A percentile compares a stretch with the other conserved stretches of the same genome.
These are phyloP conservation scores for Notolepis coatsorum DNA, from an alignment of 2,797 vertebrate genomes.

Conservation along the genomic window DNA sequence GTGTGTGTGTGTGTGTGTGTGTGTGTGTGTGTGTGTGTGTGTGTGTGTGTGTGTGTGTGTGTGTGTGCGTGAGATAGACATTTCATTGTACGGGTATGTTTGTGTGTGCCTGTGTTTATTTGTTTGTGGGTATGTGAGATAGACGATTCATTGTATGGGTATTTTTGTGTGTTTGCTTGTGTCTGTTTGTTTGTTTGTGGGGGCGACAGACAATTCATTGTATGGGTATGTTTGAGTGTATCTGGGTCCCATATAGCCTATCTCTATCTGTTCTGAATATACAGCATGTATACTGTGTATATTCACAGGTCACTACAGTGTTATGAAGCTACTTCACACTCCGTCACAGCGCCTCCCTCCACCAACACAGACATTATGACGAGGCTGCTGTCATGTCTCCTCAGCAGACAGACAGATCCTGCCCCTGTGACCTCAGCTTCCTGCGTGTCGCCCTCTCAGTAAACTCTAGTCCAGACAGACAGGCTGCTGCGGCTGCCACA, in stretches of 20 bases:
- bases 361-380: too few relatives aligned
- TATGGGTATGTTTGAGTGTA: too few relatives aligned
- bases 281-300: not conserved
- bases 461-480: conserved; percentile 31
- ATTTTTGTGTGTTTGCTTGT: too few relatives aligned
- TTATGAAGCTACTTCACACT: too few relatives aligned
- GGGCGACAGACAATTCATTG: too few relatives aligned
- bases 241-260: too few relatives aligned
- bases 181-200: too few relatives aligned
- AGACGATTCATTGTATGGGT: too few relatives aligned
- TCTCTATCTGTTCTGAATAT: too few relatives aligned
- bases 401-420: conserved; percentile 20
- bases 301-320: too few relatives aligned
- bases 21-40: not conserved
- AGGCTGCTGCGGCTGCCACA: conserved; percentile 15
- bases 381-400: conserved; percentile 10
- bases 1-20: not conserved
- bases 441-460: conserved; percentile 15
- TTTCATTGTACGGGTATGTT: not conserved
- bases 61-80: not conserved
- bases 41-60: not conserved
- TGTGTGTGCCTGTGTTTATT: not conserved
- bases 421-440: conserved; percentile 43
- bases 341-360: too few relatives aligned
- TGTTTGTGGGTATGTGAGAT: not conserved